phyloP scores from a whole-genome alignment of 2,888 invertebrate genomes.

The Lucinisca nassula region DNA sequence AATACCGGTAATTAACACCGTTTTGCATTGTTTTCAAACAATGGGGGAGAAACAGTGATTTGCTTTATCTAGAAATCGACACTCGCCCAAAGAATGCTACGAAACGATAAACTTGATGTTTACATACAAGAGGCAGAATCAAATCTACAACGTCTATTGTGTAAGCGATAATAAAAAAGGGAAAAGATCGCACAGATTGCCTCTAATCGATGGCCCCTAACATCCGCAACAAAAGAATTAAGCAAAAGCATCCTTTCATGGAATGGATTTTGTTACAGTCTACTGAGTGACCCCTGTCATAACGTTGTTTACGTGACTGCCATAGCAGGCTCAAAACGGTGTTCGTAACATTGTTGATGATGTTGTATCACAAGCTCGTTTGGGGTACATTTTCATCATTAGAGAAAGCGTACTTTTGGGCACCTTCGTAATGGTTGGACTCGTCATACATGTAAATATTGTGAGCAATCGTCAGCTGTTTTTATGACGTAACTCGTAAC shows the following conservation, averaged over 20 bases:
- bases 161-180: constrained; percentile 11
- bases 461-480: no score
- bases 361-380: not conserved
- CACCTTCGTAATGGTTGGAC: no score
- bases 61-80: constrained; percentile 61
- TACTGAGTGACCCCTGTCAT: not conserved
- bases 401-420: no score
- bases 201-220: not conserved
- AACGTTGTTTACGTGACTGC: not conserved
- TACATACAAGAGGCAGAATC: constrained; percentile 5
- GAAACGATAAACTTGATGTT: constrained; percentile 61
- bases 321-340: not conserved
- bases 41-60: constrained; percentile 73
- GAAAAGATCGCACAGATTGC: constrained; percentile 17
- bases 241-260: not conserved
- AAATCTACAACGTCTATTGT: constrained; percentile 36
- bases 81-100: constrained; percentile 56
- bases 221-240: not conserved
- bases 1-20: constrained; percentile 68
- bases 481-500: no score
- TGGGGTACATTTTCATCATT: no score
- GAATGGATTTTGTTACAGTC: not conserved
- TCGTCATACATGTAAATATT: no score
- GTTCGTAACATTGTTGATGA: not conserved
- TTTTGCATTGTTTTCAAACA: constrained; percentile 73